Conservation (phyloP, 2,113 vertebrate species). For the Podilymbus podiceps region DNA sequence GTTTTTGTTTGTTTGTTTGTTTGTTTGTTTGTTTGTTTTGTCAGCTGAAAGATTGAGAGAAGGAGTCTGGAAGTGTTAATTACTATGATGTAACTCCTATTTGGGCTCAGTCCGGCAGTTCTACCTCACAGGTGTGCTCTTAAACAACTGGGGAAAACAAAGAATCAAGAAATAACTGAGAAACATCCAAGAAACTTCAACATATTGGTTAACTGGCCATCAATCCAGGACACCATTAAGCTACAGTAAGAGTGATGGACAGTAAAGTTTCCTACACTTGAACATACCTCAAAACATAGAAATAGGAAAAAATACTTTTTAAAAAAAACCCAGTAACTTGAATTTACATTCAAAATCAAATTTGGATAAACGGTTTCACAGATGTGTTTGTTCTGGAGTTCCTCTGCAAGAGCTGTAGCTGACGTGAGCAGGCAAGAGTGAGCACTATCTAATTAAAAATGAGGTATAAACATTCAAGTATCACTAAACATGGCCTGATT, state of each 20-base stretch:
- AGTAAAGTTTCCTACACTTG: neutral
- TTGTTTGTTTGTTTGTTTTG: no score
- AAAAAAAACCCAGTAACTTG: neutral
- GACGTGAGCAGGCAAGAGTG: constrained; percentile 16
- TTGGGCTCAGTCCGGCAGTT: neutral
- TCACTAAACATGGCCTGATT: neutral
- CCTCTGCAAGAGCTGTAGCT: neutral
- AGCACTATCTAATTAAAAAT: neutral
- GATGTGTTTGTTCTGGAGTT: neutral
- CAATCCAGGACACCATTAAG: neutral
- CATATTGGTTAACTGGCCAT: neutral
- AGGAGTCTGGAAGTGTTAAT: neutral
- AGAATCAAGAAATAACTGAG: neutral
- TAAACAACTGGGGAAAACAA: neutral
- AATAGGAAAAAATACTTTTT: neutral
- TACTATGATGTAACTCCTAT: neutral
- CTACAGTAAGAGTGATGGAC: neutral
- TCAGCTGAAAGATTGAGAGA: neutral
- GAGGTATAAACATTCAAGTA: constrained; percentile 62
- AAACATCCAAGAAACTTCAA: neutral
- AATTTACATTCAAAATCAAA: constrained; percentile 6
- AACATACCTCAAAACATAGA: neutral
- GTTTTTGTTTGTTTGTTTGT: no score
- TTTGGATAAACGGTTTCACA: constrained; percentile 9
- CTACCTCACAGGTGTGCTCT: neutral